Percentiles rank a stretch among this genome's conserved stretches.
These are phyloP conservation scores for Shargacucullia verbasci DNA, from an alignment of 2,888 invertebrate species.

Conservation along the genomic window DNA sequence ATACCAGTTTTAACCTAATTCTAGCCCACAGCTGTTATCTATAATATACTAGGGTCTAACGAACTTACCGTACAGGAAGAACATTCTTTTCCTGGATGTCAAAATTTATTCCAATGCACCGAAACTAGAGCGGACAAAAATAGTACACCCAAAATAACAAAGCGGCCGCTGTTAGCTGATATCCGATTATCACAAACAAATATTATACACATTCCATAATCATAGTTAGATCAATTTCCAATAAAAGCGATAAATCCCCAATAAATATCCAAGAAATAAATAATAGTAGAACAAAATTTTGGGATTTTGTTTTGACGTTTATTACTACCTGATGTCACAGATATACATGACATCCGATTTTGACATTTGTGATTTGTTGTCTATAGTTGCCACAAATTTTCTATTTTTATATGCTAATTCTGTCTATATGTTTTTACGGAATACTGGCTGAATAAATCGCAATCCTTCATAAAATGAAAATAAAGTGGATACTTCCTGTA, in stretches of 20 bases:
- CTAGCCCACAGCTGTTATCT: slow-evolving; percentile 47
- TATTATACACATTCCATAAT: slow-evolving; percentile 45
- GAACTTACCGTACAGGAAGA: slow-evolving; percentile 82
- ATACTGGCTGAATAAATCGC: no score
- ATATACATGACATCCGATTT: slow-evolving; percentile 11
- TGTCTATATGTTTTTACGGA: no score
- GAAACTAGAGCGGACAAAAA: slow-evolving; percentile 88
- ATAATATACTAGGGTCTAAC: slow-evolving; percentile 46
- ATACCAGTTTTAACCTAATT: slow-evolving; percentile 49
- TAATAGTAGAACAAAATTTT: slow-evolving; percentile 75
- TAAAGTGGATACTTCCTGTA: no score
- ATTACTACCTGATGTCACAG: slow-evolving; percentile 41
- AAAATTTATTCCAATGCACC: slow-evolving; percentile 84
- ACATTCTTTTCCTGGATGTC: slow-evolving; percentile 85
- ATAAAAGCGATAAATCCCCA: slow-evolving; percentile 37
- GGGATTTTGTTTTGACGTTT: slow-evolving; percentile 84
- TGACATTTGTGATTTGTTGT: slow-evolving; percentile 11
- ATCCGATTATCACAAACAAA: slow-evolving; percentile 38
- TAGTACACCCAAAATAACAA: slow-evolving; percentile 87
- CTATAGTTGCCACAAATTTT: background rate
- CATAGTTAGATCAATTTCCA: slow-evolving; percentile 41
- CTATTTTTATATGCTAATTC: no score
- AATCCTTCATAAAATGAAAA: no score
- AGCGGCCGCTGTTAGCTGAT: slow-evolving; percentile 52
- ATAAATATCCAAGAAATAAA: slow-evolving; percentile 55